Conservation (phyloP, 2,888 invertebrate genomes). For the Clusia tigrina region DNA sequence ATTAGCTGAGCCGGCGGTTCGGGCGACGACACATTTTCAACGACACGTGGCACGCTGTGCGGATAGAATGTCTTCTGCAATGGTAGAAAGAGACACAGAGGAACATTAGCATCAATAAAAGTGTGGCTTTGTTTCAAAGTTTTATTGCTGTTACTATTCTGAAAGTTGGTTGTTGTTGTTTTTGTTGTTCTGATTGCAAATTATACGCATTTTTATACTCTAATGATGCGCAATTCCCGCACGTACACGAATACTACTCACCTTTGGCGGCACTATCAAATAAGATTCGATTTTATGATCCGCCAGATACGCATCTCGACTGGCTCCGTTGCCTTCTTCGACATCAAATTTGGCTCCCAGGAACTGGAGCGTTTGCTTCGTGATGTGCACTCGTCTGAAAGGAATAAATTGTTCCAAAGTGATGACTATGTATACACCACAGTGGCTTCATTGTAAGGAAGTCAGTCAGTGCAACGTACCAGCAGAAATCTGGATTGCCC, state of each 20-base stretch:
- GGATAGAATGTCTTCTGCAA: constrained; percentile 41
- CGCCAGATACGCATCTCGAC: constrained; percentile 83
- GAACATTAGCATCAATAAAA: neutral
- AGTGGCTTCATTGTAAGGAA: too few species aligned
- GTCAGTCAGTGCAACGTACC: too few species aligned
- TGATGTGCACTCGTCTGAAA: constrained; percentile 85
- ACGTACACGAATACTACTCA: constrained; percentile 59
- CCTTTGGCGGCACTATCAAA: constrained; percentile 84
- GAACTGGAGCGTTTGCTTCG: constrained; percentile 82
- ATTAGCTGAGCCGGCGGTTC: constrained; percentile 23
- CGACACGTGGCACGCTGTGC: constrained; percentile 55
- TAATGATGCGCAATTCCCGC: neutral
- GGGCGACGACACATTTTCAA: constrained; percentile 46
- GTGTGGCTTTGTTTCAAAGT: too few species aligned
- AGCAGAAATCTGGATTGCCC: too few species aligned
- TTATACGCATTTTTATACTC: too few species aligned
- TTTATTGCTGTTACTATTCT: too few species aligned
- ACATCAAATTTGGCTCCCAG: constrained; percentile 84
- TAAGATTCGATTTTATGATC: constrained; percentile 90
- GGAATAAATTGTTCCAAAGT: too few species aligned
- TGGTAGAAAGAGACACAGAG: neutral
- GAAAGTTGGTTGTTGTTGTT: too few species aligned
- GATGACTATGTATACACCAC: too few species aligned
- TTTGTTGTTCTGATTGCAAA: too few species aligned
- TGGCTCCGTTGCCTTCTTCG: constrained; percentile 83